These are phyloP conservation scores for Pteromalus puparum DNA, from an alignment of 1,140 invertebrate species.

Conservation along the genomic window DNA sequence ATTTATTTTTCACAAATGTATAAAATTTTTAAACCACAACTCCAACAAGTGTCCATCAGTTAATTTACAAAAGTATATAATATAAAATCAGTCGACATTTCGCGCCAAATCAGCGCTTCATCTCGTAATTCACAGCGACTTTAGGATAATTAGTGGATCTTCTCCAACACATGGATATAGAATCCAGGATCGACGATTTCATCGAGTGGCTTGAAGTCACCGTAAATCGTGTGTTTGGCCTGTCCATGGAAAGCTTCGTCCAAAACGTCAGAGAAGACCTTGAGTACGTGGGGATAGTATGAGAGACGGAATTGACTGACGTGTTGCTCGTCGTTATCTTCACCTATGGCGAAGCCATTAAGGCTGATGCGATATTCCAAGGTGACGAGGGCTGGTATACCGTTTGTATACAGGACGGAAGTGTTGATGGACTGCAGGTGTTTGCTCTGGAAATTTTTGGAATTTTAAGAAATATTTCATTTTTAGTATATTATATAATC, in stretches of 20 bases:
- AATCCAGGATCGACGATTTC: conserved; percentile 83
- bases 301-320: conserved; percentile 87
- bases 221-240: conserved; percentile 83
- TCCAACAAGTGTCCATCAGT: too few relatives aligned
- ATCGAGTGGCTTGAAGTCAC: conserved; percentile 86
- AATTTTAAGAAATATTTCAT: conserved; percentile 35
- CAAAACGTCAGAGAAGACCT: conserved; percentile 83
- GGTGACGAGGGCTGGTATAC: conserved; percentile 84
- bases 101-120: too few relatives aligned
- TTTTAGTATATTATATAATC: background rate
- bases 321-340: conserved; percentile 61
- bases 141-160: conserved; percentile 63
- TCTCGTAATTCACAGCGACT: background rate
- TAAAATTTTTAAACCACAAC: too few relatives aligned
- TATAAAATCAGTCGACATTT: too few relatives aligned
- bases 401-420: conserved; percentile 85
- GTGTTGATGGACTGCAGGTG: conserved; percentile 89
- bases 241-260: conserved; percentile 82
- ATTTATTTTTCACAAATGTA: too few relatives aligned
- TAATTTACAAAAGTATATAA: too few relatives aligned
- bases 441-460: conserved; percentile 80
- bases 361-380: conserved; percentile 86
- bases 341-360: conserved; percentile 64
- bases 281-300: conserved; percentile 88
- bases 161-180: conserved; percentile 90